Conservation (phyloP, 2,797 vertebrate species). For the Pipistrellus pygmaeus region DNA sequence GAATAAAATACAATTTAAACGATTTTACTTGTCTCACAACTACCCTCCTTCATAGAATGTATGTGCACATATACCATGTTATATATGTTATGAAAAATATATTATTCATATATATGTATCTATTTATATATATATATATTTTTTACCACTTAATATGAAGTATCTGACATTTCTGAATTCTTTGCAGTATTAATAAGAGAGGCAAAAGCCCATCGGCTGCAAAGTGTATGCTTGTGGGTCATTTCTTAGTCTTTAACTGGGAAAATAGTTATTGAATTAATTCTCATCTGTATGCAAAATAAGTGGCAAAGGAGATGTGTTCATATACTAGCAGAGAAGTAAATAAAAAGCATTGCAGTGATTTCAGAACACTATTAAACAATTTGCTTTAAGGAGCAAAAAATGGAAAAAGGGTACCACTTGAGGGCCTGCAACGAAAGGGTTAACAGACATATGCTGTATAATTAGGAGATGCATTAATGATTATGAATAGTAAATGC, state of each 20-base stretch:
- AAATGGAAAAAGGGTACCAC: slow-evolving; percentile 66
- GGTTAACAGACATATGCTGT: slow-evolving; percentile 91
- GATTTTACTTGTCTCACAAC: slow-evolving; percentile 29
- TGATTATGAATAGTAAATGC: slow-evolving; percentile 90
- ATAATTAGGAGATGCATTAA: slow-evolving; percentile 94
- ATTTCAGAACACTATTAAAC: slow-evolving; percentile 48
- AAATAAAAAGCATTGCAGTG: not conserved
- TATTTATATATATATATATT: not conserved
- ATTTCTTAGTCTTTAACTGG: slow-evolving; percentile 42
- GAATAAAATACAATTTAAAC: slow-evolving; percentile 46
- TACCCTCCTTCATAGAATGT: not conserved
- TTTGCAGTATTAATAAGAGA: slow-evolving; percentile 38
- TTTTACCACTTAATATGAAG: slow-evolving; percentile 6
- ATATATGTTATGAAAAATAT: not conserved
- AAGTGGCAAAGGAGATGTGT: slow-evolving; percentile 30
- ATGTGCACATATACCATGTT: not conserved
- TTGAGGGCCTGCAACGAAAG: slow-evolving; percentile 75
- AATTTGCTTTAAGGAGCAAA: slow-evolving; percentile 55
- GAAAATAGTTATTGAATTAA: slow-evolving; percentile 1
- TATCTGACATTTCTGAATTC: slow-evolving; percentile 65
- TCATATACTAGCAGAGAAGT: not conserved
- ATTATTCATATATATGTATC: not conserved
- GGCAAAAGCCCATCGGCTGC: slow-evolving; percentile 48
- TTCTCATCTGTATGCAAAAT: slow-evolving; percentile 47
- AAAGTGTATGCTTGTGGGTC: slow-evolving; percentile 35